phyloP scores from a whole-genome alignment of 2,797 vertebrate species.

The Pangasius sanitwongsei region DNA sequence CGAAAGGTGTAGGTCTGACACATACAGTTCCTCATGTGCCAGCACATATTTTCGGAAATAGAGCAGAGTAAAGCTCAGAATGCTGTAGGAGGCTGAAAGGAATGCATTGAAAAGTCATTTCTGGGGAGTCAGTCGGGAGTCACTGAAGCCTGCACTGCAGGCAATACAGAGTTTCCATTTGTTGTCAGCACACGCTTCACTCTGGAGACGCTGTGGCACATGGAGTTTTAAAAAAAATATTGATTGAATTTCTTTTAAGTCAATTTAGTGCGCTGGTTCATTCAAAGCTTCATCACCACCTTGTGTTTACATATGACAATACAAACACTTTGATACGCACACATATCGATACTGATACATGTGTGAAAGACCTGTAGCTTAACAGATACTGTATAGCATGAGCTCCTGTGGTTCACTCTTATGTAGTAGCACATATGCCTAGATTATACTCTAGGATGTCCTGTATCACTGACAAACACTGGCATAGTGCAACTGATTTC shows the following conservation, averaged over 20 bases:
- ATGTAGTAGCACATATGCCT: neutral
- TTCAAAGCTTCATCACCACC: neutral
- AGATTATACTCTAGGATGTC: neutral
- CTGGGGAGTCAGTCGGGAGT: slow-evolving; percentile 28
- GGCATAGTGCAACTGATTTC: neutral
- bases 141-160: neutral
- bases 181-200: slow-evolving; percentile 7
- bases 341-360: neutral
- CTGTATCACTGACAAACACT: neutral
- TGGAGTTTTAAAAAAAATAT: neutral
- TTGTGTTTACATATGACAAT: neutral
- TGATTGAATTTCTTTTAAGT: neutral
- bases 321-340: neutral
- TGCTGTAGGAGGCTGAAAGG: slow-evolving; percentile 29
- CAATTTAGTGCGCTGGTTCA: neutral
- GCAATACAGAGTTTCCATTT: slow-evolving; percentile 24
- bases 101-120: slow-evolving; percentile 29
- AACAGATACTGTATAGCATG: neutral
- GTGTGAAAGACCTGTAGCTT: neutral
- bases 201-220: slow-evolving; percentile 20
- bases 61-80: slow-evolving; percentile 6
- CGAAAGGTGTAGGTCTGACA: slow-evolving; percentile 62
- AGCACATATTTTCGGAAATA: slow-evolving; percentile 42
- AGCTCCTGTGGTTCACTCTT: neutral
- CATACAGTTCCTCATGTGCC: slow-evolving; percentile 55